Conservation (phyloP, 2,888 invertebrate genomes). For the Omphaloscelis lunosa region DNA sequence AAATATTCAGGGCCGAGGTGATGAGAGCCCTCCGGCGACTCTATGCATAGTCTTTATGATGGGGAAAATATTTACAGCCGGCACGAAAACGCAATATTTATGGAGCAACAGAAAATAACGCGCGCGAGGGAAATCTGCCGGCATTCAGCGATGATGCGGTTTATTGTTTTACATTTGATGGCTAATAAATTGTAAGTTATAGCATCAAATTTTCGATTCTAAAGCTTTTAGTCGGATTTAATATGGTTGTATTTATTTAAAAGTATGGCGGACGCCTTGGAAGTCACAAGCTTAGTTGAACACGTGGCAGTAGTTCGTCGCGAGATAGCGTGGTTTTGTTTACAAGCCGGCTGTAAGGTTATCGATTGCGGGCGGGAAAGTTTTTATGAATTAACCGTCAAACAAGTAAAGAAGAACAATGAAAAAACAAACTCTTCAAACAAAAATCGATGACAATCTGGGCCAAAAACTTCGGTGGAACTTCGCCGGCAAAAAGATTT, state of each 20-base stretch:
- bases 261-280: slow-evolving; percentile 21
- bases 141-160: slow-evolving; percentile 75
- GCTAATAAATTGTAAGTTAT: slow-evolving; percentile 78
- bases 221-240: slow-evolving; percentile 33
- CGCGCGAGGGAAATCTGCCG: slow-evolving; percentile 71
- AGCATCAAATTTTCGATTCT: slow-evolving; percentile 52
- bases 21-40: slow-evolving; percentile 86
- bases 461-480: slow-evolving; percentile 90
- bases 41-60: slow-evolving; percentile 86
- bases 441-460: slow-evolving; percentile 91
- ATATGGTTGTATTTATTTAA: slow-evolving; percentile 33
- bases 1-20: slow-evolving; percentile 89
- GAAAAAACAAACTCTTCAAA: slow-evolving; percentile 91
- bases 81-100: slow-evolving; percentile 86
- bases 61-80: slow-evolving; percentile 88
- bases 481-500: slow-evolving; percentile 90
- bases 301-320: slow-evolving; percentile 43
- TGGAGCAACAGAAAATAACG: slow-evolving; percentile 80
- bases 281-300: slow-evolving; percentile 20
- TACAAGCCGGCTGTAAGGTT: slow-evolving; percentile 83
- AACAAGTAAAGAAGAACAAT: slow-evolving; percentile 91
- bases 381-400: slow-evolving; percentile 91
- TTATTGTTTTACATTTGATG: slow-evolving; percentile 81
- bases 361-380: slow-evolving; percentile 89
- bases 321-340: slow-evolving; percentile 79